Percentiles rank a stretch among this genome's conserved stretches.
phyloP scores from a whole-genome alignment of 2,888 invertebrate genomes.

The Stegophylla sp. region DNA sequence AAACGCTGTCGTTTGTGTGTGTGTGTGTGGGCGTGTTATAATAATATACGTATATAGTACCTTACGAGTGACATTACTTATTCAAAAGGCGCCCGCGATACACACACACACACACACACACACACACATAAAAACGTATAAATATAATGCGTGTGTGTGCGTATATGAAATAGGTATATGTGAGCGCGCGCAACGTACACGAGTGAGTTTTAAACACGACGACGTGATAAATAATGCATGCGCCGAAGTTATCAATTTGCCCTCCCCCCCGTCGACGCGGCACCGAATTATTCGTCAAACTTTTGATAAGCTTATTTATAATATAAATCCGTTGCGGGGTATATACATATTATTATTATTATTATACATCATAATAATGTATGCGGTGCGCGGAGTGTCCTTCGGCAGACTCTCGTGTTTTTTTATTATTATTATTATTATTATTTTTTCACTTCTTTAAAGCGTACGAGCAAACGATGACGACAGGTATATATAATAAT shows the following conservation, averaged over 20 bases:
- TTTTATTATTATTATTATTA: too few relatives aligned
- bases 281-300: constrained; percentile 49
- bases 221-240: constrained; percentile 44
- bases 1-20: too few relatives aligned
- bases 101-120: background rate
- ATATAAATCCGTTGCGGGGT: background rate
- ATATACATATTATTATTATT: background rate
- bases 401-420: background rate
- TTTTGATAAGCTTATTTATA: constrained; percentile 41
- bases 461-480: background rate
- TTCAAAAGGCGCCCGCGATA: constrained; percentile 16
- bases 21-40: too few relatives aligned
- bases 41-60: background rate
- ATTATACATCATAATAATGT: too few relatives aligned
- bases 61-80: constrained; percentile 1
- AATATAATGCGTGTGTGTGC: background rate
- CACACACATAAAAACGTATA: background rate
- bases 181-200: background rate
- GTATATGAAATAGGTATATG: background rate
- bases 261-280: constrained; percentile 3
- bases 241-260: constrained; percentile 40
- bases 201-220: constrained; percentile 34
- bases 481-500: too few relatives aligned
- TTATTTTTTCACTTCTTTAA: too few relatives aligned
- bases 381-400: background rate